Evolutionary conservation across 2,888 invertebrate genomes (phyloP), one percentile per base, ranked within the genome.

Genomic region (Cryptocephalus moraei): DNA sequence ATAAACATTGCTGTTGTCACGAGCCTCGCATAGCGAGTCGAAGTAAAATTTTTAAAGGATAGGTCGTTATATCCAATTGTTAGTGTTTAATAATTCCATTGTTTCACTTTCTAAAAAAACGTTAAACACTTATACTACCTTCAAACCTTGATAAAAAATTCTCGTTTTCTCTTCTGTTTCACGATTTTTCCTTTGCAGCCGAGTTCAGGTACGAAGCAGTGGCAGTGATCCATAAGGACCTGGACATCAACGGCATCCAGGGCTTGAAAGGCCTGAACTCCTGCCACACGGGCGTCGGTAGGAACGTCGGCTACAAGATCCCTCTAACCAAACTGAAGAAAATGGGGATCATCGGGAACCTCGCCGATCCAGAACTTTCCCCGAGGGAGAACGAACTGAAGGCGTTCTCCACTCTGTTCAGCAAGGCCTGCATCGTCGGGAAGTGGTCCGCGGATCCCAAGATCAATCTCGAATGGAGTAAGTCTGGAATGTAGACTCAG

Each of bases 281-380:
- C 1, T 93, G 92, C 60, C 91, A 91, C 65, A 89, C 91, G 2
- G 89, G 89, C 9, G 82, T 90, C 50, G 89, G 90, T 46, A 80
- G 89, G 52, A 91, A 91, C 62, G 91, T 91, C 8, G 92, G 92
- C 22, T 93, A 91, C 73, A 86, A 90, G 76, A 83, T 86, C 46
- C 86, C 86, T 1, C 71, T 86, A 9, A 84, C 86, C 0, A 85
- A 84, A 73, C 71, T 93, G 58, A 82, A 87, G 71, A 82, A 85
- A 51, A 75, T 80, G 61, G 73, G 80, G 14, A 70, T 83, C 11
- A 79, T 89, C 62, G 77, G 78, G 6, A 77, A 79, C 51, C 73
- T 82, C 62, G 83, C 83, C 57, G 82, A 85, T 61, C 78, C 80
- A 50, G 80, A 74, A 50, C 74, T 82, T 52, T 83, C 84, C 1